These are phyloP conservation scores for Hydractinia symbiolongicarpus DNA, from an alignment of 30 jellyfish, hydroid and myxozoan species.

Conservation along the genomic window DNA sequence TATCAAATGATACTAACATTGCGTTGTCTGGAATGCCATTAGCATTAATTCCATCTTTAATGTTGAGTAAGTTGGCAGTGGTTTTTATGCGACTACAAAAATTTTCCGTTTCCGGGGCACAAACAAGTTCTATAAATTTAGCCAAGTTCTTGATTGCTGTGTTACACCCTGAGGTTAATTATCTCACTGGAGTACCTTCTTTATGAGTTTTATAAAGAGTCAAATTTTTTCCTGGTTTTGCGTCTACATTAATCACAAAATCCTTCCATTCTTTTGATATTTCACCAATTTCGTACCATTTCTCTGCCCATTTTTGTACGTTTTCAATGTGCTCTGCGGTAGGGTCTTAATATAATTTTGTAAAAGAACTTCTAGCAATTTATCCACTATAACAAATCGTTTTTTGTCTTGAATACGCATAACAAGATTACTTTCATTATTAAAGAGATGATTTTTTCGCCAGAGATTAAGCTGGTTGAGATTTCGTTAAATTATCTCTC, in stretches of 20 bases:
- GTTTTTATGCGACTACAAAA: too few relatives aligned
- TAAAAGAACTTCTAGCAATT: not conserved
- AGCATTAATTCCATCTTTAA: too few relatives aligned
- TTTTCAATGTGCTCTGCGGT: not conserved
- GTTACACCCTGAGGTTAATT: too few relatives aligned
- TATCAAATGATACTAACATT: too few relatives aligned
- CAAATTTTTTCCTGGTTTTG: not conserved
- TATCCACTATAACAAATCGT: not conserved
- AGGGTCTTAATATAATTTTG: not conserved
- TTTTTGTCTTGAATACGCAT: not conserved
- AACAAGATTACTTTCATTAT: too few relatives aligned
- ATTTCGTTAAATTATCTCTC: not conserved
- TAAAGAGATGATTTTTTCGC: not conserved
- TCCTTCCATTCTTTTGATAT: not conserved
- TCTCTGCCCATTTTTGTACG: not conserved
- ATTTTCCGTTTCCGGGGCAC: too few relatives aligned
- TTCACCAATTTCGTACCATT: not conserved
- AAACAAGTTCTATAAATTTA: too few relatives aligned
- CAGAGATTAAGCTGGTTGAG: not conserved
- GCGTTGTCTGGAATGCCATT: too few relatives aligned
- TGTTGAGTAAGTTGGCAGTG: too few relatives aligned
- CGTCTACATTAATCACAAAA: not conserved
- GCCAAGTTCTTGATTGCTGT: too few relatives aligned
- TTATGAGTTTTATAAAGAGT: not conserved
- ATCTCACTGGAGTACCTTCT: too few relatives aligned